Conservation (phyloP, 2,888 invertebrate genomes). For the Ellobium chinense region DNA sequence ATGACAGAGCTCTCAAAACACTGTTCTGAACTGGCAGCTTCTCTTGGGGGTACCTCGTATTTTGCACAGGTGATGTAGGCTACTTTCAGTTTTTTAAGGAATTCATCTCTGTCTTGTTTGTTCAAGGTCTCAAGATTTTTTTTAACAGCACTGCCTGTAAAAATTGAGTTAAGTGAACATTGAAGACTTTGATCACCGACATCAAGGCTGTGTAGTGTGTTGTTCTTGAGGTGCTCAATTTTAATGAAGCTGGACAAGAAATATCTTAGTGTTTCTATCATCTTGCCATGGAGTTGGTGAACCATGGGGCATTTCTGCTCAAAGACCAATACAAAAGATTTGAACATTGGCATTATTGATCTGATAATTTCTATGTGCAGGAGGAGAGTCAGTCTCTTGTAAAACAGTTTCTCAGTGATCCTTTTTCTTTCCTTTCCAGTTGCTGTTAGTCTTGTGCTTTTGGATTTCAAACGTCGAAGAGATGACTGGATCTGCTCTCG, state of each 20-base stretch:
- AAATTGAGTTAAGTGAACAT: background rate
- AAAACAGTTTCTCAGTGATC: background rate
- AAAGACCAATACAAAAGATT: background rate
- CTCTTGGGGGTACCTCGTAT: background rate
- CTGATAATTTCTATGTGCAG: background rate
- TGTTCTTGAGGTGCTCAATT: background rate
- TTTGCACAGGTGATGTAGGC: background rate
- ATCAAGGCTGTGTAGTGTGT: background rate
- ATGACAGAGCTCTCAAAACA: background rate
- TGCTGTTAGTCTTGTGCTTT: background rate
- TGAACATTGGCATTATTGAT: background rate
- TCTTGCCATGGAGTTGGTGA: background rate
- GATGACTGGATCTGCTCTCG: background rate
- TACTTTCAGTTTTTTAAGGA: background rate
- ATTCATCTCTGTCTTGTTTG: background rate
- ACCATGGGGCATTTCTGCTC: background rate
- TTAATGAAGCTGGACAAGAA: background rate
- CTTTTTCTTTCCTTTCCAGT: slow-evolving; percentile 2
- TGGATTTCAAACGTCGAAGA: background rate
- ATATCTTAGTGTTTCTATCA: background rate
- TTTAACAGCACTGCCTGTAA: background rate
- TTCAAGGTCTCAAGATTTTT: background rate
- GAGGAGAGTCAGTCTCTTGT: background rate
- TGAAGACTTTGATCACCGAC: background rate
- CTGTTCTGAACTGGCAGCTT: slow-evolving; percentile 2